Base-by-base conservation (phyloP, 2,888 invertebrate genomes). In the Melieria crassipennis region DNA sequence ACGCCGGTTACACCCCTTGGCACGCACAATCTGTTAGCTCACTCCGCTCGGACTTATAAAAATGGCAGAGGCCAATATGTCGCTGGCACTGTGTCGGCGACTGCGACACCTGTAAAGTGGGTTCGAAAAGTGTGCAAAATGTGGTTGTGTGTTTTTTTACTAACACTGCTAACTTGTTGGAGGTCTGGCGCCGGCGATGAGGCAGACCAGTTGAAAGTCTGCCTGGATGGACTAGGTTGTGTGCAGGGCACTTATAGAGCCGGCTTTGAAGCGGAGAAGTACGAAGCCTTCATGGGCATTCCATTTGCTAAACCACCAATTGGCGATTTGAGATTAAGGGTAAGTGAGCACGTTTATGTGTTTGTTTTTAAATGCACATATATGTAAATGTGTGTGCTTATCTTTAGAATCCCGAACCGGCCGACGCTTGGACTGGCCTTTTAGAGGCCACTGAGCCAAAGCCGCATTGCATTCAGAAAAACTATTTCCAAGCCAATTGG, bases 391-490 rank as follows among this genome's bases (percentile, higher is more conserved):
- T 30, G 30, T 11, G 13, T n/a, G 42, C 5, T 48, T 46, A 52
- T 6, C 73, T 78, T 45, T 50, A 86, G 84, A 83, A 85, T 80
- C 85, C 86, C 0, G 73, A 79, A 10, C 78, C 82, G 0, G 65
- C 74, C 4, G 61, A 65, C 0, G 71, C 77, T 13, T 85, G 84
- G 84, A n/a, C 73, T 0, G 80, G 75, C 9, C 65, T 77, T 4
- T 66, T 80, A 4, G 70, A 85, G 73, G 87, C 87, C 0, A 85
- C 79, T 0, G 60, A 76, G 46, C 82, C 87, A 5, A 84, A 82
- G 30, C 77, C 85, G 0, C 77, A 80, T 11, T 89, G 89, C 67
- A 80, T 87, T 16, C 89, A 89, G 77, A 88, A 87, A 75, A 86
- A 87, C 75, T 87, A 86, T 71, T 73, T 88, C 4, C 0, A 79